Percentiles rank a stretch among this genome's conserved stretches.
These are phyloP conservation scores for Xiphophorus birchmanni DNA, from an alignment of 2,797 vertebrate species.

Conservation along the genomic window DNA sequence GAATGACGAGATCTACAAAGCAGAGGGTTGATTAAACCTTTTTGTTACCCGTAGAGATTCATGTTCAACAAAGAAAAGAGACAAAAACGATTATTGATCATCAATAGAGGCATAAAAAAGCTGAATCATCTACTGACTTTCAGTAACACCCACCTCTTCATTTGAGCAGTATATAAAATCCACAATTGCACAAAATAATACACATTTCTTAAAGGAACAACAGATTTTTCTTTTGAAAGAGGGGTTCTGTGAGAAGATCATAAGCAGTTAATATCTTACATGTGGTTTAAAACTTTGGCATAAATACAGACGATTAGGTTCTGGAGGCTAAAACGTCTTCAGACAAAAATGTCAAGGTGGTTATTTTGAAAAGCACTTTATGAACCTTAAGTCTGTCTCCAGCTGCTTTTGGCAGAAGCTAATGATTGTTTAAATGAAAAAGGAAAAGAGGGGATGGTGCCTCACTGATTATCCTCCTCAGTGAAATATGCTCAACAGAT, in stretches of 20 bases:
- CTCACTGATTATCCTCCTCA: background rate
- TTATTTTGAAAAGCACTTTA: background rate
- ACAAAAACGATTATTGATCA: background rate
- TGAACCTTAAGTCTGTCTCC: background rate
- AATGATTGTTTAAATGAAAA: background rate
- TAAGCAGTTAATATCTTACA: background rate
- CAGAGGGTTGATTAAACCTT: background rate
- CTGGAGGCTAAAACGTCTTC: background rate
- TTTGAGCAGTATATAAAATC: background rate
- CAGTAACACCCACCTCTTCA: background rate
- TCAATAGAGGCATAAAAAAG: background rate
- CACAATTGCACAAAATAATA: background rate
- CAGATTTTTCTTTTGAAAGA: background rate
- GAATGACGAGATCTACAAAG: background rate
- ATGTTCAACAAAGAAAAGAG: background rate
- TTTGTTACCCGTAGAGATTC: background rate
- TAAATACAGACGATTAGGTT: background rate
- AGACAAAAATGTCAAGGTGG: background rate
- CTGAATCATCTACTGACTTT: background rate
- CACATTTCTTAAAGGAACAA: background rate
- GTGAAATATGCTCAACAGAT: background rate
- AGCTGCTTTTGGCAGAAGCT: background rate
- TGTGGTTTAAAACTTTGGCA: background rate
- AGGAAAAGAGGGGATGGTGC: background rate
- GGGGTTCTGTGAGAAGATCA: background rate